Evolutionary conservation across 1,140 invertebrate species (phyloP).

Genomic region (Goniozus legneri): DNA sequence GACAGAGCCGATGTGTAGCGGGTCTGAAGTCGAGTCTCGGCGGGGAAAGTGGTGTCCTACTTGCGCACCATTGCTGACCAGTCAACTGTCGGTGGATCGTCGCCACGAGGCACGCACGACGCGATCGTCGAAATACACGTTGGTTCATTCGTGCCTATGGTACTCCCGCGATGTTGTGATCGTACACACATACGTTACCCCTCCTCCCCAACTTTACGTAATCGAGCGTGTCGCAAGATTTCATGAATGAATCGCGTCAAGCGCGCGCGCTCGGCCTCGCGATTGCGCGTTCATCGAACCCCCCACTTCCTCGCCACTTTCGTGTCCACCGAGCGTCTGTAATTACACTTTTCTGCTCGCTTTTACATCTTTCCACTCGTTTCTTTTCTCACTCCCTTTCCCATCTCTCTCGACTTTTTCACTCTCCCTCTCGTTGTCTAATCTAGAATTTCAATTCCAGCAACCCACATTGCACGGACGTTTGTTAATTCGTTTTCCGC

Average conservation of each 20-base stretch:
- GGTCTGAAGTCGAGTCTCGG: conserved; percentile 3
- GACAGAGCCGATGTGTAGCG: not conserved
- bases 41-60: conserved; percentile 24
- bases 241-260: conserved; percentile 20
- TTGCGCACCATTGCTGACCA: conserved; percentile 11
- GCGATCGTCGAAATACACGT: no score
- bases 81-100: no score
- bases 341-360: no score
- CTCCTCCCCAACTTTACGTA: conserved; percentile 17
- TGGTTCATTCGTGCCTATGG: no score
- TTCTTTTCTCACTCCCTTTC: no score
- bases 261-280: conserved; percentile 1
- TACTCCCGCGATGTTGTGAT: not conserved
- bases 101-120: no score
- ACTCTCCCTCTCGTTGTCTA: not conserved
- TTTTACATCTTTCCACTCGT: no score
- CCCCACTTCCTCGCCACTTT: no score
- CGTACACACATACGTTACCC: conserved; percentile 10
- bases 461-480: no score
- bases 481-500: no score
- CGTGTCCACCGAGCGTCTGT: no score
- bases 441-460: no score
- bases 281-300: not conserved
- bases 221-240: conserved; percentile 21
- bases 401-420: not conserved